Conservation (phyloP, 2,888 invertebrate species). For the Proisotoma minuta region DNA sequence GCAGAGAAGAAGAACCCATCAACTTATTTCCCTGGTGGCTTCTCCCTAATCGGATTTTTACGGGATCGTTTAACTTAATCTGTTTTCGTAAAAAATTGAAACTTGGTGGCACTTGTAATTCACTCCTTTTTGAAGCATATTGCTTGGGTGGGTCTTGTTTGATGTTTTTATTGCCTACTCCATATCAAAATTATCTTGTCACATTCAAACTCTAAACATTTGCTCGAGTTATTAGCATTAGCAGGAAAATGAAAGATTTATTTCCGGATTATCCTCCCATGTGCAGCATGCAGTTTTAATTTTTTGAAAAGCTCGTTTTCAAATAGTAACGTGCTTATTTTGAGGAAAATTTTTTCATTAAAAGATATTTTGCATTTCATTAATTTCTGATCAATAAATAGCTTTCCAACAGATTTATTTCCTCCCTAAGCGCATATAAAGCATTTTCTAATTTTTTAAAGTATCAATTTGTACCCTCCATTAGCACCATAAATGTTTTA, state of each 20-base stretch:
- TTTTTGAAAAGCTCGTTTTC: no score
- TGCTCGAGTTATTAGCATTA: background rate
- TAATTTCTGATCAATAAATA: no score
- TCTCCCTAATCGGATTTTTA: slow-evolving; percentile 22
- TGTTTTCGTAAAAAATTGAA: slow-evolving; percentile 4
- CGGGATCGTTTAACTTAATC: slow-evolving; percentile 1
- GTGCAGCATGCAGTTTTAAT: background rate
- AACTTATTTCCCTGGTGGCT: slow-evolving; percentile 37
- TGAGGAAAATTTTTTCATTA: no score
- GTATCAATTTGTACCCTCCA: no score
- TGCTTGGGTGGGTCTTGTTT: background rate
- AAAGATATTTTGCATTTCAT: no score
- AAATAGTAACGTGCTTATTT: no score
- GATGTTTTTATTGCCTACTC: background rate
- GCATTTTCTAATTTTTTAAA: no score
- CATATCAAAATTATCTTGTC: no score
- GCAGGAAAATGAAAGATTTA: background rate
- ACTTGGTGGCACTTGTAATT: background rate
- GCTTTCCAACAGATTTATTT: no score
- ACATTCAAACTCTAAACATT: background rate
- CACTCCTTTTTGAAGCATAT: background rate
- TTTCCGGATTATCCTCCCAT: background rate
- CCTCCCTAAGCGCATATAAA: no score
- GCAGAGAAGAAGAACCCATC: slow-evolving; percentile 32
- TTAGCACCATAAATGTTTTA: no score